Evolutionary conservation across 1,140 invertebrate species (phyloP).

Genomic region (Drosophila orena): DNA sequence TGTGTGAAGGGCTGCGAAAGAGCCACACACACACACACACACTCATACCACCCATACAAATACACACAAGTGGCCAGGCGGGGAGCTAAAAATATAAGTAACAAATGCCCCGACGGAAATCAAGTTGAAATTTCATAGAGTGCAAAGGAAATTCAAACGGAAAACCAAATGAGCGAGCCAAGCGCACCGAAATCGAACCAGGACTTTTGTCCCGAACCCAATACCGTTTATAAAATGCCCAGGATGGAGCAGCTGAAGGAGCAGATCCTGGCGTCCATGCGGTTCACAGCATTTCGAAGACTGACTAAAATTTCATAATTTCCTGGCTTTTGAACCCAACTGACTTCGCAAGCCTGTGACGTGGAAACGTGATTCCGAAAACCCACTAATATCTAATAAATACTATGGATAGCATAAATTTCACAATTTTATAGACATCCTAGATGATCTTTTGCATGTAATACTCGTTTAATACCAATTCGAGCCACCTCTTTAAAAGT

Average conservation of each 20-base stretch:
- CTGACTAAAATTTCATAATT: slow-evolving; percentile 15
- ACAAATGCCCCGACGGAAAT: slow-evolving; percentile 78
- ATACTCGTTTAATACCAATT: not conserved
- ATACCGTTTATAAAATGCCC: not conserved
- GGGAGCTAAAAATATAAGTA: slow-evolving; percentile 72
- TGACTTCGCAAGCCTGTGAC: not conserved
- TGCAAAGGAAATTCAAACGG: slow-evolving; percentile 81
- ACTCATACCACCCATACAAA: not conserved
- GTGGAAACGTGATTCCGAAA: not conserved
- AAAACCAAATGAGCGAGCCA: slow-evolving; percentile 76
- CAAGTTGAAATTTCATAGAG: slow-evolving; percentile 82
- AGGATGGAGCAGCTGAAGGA: slow-evolving; percentile 1
- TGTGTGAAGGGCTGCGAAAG: slow-evolving; percentile 1
- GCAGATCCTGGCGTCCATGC: not conserved
- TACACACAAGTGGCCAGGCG: slow-evolving; percentile 8
- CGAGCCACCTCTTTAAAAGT: not conserved
- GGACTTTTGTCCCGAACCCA: not conserved
- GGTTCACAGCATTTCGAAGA: not conserved
- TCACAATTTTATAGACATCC: too few species aligned
- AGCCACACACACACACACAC: slow-evolving; percentile 14
- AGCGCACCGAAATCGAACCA: slow-evolving; percentile 22
- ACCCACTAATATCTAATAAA: too few species aligned
- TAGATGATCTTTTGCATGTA: too few species aligned
- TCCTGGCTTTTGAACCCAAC: not conserved
- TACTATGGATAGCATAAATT: too few species aligned